Percentiles rank a stretch among this genome's conserved stretches.
phyloP scores from a whole-genome alignment of 2,888 invertebrate genomes.

The Scrobipalpa costella region DNA sequence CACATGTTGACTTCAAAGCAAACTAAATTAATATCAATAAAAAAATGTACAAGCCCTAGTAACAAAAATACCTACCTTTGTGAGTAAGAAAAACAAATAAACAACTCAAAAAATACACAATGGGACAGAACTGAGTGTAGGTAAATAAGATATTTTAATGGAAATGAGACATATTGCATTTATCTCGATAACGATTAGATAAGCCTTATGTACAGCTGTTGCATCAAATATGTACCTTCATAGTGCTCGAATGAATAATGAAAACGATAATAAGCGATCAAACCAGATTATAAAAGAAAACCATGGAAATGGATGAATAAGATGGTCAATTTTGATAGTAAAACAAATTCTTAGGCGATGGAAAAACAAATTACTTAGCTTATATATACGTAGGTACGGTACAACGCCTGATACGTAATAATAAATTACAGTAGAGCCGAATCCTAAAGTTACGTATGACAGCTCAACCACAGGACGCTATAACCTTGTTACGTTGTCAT shows the following conservation, averaged over 20 bases:
- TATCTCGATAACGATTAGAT: slow-evolving; percentile 31
- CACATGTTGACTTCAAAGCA: background rate
- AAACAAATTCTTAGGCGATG: slow-evolving; percentile 1
- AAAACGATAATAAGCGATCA: slow-evolving; percentile 20
- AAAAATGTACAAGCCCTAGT: background rate
- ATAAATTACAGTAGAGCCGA: too few species aligned
- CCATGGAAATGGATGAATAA: background rate
- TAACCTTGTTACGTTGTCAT: too few species aligned
- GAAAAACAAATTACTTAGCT: background rate
- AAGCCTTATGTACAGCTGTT: slow-evolving; percentile 38
- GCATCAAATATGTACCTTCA: slow-evolving; percentile 18
- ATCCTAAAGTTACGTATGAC: too few species aligned
- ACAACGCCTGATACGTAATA: background rate
- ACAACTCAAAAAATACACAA: slow-evolving; percentile 39
- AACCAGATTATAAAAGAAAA: slow-evolving; percentile 20
- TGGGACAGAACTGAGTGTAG: slow-evolving; percentile 19
- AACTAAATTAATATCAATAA: background rate
- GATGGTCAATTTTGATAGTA: background rate
- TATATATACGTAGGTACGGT: background rate
- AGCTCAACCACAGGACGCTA: too few species aligned
- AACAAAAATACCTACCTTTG: background rate
- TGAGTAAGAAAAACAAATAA: slow-evolving; percentile 15
- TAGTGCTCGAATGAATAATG: slow-evolving; percentile 9
- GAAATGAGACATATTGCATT: slow-evolving; percentile 36
- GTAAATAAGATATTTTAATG: slow-evolving; percentile 32